Base-by-base conservation (phyloP, 2,113 vertebrate genomes). In the Trogon melanurus region DNA sequence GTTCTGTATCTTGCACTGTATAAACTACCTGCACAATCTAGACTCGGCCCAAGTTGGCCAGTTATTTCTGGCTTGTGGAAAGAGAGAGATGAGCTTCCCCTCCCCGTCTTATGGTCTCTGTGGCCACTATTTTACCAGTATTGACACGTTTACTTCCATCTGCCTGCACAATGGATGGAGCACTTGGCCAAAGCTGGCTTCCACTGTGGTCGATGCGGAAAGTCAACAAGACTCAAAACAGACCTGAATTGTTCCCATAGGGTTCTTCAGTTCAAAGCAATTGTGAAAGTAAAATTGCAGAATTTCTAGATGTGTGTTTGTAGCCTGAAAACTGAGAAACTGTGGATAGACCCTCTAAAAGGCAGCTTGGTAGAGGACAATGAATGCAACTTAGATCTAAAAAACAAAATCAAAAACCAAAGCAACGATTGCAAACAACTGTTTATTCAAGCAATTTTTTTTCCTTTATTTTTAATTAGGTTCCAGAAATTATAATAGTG, bases 401-500 rank as follows among this genome's bases (percentile, higher is more conserved):
- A 89, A 34, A 61, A 27, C 10, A 8, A 56, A 62, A 13, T 41
- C 41, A 5, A 30, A 60, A 74, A 32, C 8, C 10, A 89, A 89
- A 88, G 6, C 34, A 54, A 50, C 18, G 30, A 60, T 22, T 17
- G 26, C 58, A 93, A 38, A 47, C 29, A 83, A 65, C 27, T 78
- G 65, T 96, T 96, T 97, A 98, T 93, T 97, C 97, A 97, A 98
- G 98, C 98, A 97, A 82, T 65, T 91, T 88, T 97, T 90, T 97
- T 97, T 85, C 70, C 93, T 98, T 98, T 98, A 97, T 98, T 98
- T 98, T 97, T 97, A 91, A 96, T 97, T 96, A 96, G 91, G 95
- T 96, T 97, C 93, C 97, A 98, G 97, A 98, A 98, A 98, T 98
- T 95, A 97, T 98, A 74, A 95, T 98, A 98, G 99, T 99, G 99